These are phyloP conservation scores for Drosophila orena DNA, from an alignment of 1,140 invertebrate species.

Conservation along the genomic window DNA sequence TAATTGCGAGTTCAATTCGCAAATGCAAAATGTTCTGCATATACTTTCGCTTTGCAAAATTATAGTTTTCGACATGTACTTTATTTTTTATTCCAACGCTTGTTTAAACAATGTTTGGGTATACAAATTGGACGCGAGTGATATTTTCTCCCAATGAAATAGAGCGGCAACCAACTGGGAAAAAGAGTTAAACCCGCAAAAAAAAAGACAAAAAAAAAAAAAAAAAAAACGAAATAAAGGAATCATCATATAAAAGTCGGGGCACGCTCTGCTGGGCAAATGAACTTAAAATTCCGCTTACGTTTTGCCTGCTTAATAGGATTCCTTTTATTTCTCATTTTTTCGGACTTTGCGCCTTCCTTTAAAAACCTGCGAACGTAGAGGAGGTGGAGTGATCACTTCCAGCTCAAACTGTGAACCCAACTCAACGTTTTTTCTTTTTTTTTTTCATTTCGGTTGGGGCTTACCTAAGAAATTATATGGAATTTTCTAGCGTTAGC, in stretches of 20 bases:
- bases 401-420: constrained; percentile 43
- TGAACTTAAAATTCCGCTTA: constrained; percentile 72
- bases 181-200: constrained; percentile 6
- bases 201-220: not conserved
- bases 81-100: too few relatives aligned
- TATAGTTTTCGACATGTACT: too few relatives aligned
- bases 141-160: constrained; percentile 3
- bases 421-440: constrained; percentile 30
- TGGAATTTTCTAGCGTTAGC: constrained; percentile 35
- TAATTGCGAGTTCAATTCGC: constrained; percentile 14
- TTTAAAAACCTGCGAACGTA: constrained; percentile 6
- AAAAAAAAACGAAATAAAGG: constrained; percentile 6
- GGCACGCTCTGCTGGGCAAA: constrained; percentile 52
- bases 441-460: constrained; percentile 3
- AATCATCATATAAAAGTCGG: constrained; percentile 48
- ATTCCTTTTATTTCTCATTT: constrained; percentile 59
- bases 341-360: constrained; percentile 1
- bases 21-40: too few relatives aligned
- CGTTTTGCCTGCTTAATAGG: constrained; percentile 72
- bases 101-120: too few relatives aligned
- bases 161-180: not conserved
- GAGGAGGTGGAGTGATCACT: constrained; percentile 20
- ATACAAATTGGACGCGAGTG: not conserved
- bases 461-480: constrained; percentile 30
- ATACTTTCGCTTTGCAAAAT: too few relatives aligned